phyloP scores from a whole-genome alignment of 1,140 invertebrate species.

The Oncopeltus fasciatus region DNA sequence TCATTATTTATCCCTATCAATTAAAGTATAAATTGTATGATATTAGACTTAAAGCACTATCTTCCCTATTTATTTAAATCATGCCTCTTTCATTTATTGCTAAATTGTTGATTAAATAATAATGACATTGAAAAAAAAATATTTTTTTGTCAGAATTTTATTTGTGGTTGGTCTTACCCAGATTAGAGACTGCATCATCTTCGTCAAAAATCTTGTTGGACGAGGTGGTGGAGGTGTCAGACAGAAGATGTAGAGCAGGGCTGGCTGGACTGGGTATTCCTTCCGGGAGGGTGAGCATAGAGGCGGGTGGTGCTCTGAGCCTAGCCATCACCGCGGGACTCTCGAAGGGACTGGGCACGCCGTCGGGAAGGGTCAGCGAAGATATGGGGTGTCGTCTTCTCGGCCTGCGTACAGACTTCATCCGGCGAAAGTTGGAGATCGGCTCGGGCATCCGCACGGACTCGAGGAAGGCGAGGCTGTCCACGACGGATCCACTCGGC shows the following conservation, averaged over 20 bases:
- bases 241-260: background rate
- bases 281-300: slow-evolving; percentile 25
- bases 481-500: slow-evolving; percentile 6
- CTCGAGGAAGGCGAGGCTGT: slow-evolving; percentile 23
- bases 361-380: slow-evolving; percentile 21
- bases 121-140: too few species aligned
- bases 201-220: slow-evolving; percentile 15
- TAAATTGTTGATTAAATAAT: too few species aligned
- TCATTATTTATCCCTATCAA: background rate
- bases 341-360: slow-evolving; percentile 22
- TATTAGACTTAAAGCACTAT: too few species aligned
- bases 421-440: slow-evolving; percentile 32
- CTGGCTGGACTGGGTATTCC: slow-evolving; percentile 26
- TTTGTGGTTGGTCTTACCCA: slow-evolving; percentile 5
- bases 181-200: slow-evolving; percentile 20
- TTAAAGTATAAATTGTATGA: background rate
- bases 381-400: slow-evolving; percentile 17
- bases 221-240: background rate
- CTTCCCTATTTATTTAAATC: too few species aligned
- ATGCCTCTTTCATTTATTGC: too few species aligned
- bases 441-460: slow-evolving; percentile 25
- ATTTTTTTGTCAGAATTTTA: background rate
- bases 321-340: background rate
- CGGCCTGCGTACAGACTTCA: slow-evolving; percentile 26
- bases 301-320: background rate